phyloP scores from a whole-genome alignment of 2,888 invertebrate genomes.

The Conops quadrifasciatus region DNA sequence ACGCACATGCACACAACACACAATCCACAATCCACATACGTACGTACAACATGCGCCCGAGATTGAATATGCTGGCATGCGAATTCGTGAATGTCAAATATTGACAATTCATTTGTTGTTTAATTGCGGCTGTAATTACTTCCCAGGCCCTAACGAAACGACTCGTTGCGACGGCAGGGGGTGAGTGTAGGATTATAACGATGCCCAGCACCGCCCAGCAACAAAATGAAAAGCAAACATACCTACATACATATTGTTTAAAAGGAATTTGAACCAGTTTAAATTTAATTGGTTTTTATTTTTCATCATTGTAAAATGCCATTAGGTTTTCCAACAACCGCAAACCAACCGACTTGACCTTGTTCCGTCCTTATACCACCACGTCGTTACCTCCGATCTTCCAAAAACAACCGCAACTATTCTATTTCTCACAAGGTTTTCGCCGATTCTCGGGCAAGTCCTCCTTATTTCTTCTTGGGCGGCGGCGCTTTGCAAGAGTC shows the following conservation, averaged over 20 bases:
- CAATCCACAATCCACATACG: too few species aligned
- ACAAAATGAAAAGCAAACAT: neutral
- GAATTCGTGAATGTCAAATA: too few species aligned
- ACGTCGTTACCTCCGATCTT: neutral
- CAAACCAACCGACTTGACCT: too few species aligned
- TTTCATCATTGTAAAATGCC: neutral
- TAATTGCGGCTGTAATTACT: too few species aligned
- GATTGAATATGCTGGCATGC: too few species aligned
- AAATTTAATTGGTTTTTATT: neutral
- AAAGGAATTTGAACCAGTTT: neutral
- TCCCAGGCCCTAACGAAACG: too few species aligned
- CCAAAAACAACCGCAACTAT: neutral
- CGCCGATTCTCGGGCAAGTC: too few species aligned
- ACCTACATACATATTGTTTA: neutral
- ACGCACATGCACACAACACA: too few species aligned
- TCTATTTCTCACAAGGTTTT: too few species aligned
- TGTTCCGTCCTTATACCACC: too few species aligned
- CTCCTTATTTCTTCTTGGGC: neutral
- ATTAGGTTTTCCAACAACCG: neutral
- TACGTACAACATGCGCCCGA: too few species aligned
- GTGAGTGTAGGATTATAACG: neutral
- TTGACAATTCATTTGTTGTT: too few species aligned
- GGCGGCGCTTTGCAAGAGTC: conserved; percentile 34
- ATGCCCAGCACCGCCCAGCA: neutral
- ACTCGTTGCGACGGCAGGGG: neutral